A percentile compares a stretch with the other conserved stretches of the same genome.
phyloP scores from a whole-genome alignment of 2,113 vertebrate species.

The Dendrocopos noguchii region DNA sequence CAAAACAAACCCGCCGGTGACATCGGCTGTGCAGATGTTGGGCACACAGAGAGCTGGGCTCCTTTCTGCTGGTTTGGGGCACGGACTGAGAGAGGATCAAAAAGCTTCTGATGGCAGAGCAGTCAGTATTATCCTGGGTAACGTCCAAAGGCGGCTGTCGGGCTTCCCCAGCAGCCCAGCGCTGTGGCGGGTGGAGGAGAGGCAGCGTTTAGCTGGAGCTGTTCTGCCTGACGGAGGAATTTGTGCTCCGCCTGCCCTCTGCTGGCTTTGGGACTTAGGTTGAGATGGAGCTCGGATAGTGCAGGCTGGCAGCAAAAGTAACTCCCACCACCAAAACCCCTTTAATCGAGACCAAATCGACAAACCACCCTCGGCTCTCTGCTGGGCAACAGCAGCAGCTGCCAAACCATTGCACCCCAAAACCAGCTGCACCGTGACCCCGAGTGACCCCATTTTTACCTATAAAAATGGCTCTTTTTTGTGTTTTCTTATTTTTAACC shows the following conservation, averaged over 20 bases:
- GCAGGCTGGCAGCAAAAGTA: not conserved
- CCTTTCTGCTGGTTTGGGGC: not conserved
- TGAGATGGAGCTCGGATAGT: not conserved
- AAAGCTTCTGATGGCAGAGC: rapidly evolving
- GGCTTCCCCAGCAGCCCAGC: rapidly evolving
- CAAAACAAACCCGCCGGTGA: not conserved
- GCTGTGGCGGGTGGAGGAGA: rapidly evolving
- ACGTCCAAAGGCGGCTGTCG: not conserved
- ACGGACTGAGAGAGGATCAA: not conserved
- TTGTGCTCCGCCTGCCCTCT: slow-evolving; percentile 52
- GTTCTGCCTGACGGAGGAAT: not conserved
- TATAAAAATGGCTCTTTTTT: rapidly evolving
- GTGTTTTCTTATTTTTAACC: not conserved
- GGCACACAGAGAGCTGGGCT: not conserved
- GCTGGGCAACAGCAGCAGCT: rapidly evolving
- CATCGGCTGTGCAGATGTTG: not conserved
- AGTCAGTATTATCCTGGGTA: rapidly evolving
- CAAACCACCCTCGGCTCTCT: rapidly evolving
- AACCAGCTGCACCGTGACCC: rapidly evolving
- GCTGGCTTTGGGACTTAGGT: not conserved
- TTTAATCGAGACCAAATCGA: not conserved
- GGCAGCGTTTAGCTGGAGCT: not conserved
- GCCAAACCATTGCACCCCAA: not conserved
- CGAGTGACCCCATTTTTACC: rapidly evolving
- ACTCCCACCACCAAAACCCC: not conserved